Evolutionary conservation across 2,113 vertebrate species (phyloP).

Genomic region (Strix aluco): DNA sequence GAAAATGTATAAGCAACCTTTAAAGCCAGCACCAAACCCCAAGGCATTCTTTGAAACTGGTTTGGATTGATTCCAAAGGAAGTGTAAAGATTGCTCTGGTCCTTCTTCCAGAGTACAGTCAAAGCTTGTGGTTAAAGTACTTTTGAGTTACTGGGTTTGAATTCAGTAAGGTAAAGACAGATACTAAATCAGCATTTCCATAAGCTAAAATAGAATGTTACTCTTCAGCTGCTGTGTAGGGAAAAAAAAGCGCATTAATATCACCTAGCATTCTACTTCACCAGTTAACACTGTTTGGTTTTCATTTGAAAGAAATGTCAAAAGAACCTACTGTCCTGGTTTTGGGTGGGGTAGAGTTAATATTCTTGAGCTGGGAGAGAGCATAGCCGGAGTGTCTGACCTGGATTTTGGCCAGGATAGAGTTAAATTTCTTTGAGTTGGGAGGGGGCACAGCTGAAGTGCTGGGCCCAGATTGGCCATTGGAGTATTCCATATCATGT

Average conservation of each 20-base stretch:
- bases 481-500: too few species aligned
- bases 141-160: not conserved
- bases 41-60: not conserved
- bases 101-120: not conserved
- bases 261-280: not conserved
- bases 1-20: not conserved
- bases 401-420: too few species aligned
- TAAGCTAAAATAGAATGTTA: not conserved
- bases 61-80: not conserved
- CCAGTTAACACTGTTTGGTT: not conserved
- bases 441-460: too few species aligned
- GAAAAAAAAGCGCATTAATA: not conserved
- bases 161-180: not conserved
- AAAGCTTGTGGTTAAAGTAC: not conserved
- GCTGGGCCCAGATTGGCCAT: too few species aligned
- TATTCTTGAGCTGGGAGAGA: too few species aligned
- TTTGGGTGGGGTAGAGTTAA: too few species aligned
- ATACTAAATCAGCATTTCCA: not conserved
- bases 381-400: too few species aligned
- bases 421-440: too few species aligned
- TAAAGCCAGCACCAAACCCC: not conserved
- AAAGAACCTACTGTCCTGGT: not conserved
- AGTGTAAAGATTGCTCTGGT: not conserved
- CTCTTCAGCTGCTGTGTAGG: not conserved
- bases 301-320: not conserved